Percentiles rank a stretch among this genome's conserved stretches.
Evolutionary conservation across 2,888 invertebrate species (phyloP).

Genomic region (Drosophila prolongata): DNA sequence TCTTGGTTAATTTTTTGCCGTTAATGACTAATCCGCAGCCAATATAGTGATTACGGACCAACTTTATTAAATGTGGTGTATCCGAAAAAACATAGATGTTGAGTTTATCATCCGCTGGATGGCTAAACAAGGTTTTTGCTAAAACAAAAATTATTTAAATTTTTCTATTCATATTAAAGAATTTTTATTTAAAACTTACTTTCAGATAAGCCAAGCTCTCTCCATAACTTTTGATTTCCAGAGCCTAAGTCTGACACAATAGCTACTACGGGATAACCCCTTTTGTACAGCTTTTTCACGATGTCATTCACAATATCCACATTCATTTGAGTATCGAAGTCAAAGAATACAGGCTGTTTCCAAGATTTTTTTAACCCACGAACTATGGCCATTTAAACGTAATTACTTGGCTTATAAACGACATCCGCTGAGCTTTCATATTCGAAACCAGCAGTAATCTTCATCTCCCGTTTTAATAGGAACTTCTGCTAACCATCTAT

Average conservation of each 20-base stretch:
- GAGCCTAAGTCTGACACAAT: neutral
- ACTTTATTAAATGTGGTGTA: neutral
- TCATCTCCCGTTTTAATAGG: too few relatives aligned
- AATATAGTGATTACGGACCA: neutral
- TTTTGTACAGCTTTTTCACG: neutral
- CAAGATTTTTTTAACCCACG: too few relatives aligned
- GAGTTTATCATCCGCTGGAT: too few relatives aligned
- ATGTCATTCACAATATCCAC: neutral
- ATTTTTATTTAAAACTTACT: neutral
- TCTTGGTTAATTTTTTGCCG: neutral
- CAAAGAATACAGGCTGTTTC: neutral
- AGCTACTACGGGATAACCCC: neutral
- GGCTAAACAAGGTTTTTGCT: neutral
- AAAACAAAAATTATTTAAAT: neutral
- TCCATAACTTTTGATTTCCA: neutral
- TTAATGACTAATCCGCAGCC: neutral
- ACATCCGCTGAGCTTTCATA: too few relatives aligned
- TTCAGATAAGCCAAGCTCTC: neutral
- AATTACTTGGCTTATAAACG: too few relatives aligned
- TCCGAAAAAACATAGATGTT: neutral
- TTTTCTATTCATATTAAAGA: too few relatives aligned
- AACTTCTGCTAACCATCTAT: neutral
- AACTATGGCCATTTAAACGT: too few relatives aligned
- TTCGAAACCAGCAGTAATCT: too few relatives aligned
- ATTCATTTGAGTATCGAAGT: neutral